Evolutionary conservation across 30 jellyfish, hydroid and myxozoan genomes (phyloP), one percentile per base, ranked within the genome.

Genomic region (Hydractinia symbiolongicarpus): DNA sequence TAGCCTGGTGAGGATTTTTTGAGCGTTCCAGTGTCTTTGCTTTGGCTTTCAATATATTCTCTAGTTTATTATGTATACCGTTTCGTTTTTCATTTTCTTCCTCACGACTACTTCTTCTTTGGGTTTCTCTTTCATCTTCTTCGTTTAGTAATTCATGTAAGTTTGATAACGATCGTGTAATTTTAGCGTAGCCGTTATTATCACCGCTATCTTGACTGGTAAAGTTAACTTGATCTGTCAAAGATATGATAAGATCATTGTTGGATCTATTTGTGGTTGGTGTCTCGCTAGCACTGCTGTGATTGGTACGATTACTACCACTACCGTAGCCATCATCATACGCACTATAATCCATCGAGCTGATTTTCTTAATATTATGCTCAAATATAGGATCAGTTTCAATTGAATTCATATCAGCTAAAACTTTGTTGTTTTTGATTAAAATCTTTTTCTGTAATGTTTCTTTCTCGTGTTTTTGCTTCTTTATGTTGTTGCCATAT

Each of bases 271-370:
- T 64, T 30, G 44, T 30, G 44, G 44, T 30, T 13, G 19, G 74
- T 7, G 7, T 64, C 8, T 64, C 74, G 17, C 8, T 13, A 13
- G 8, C 17, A 6, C 40, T 51, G 40, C 40, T 64, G 40, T n/a
- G 40, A 7, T n/a, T 51, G 40, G 74, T 64, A n/a, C 74, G 74
- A 51, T 64, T 64, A 51, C 74, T 64, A 6, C 74, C 74, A 13
- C 74, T 64, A 13, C 74, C 40, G 17, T 64, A 64, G 7, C 74
- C 74, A 64, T 64, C 74, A 64, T 64, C 74, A 13, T n/a, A 64
- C 74, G 74, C 19, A 64, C 19, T 51, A 4, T n/a, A 13, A 6
- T 64, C 74, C 40, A n/a, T 51, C 17, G 74, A 64, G 6, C 40
- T 64, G 4, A 44, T 64, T 7, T 51, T 44, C 0, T 44, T 64